phyloP scores from a whole-genome alignment of 2,113 vertebrate genomes.

The Perognathus longimembris region DNA sequence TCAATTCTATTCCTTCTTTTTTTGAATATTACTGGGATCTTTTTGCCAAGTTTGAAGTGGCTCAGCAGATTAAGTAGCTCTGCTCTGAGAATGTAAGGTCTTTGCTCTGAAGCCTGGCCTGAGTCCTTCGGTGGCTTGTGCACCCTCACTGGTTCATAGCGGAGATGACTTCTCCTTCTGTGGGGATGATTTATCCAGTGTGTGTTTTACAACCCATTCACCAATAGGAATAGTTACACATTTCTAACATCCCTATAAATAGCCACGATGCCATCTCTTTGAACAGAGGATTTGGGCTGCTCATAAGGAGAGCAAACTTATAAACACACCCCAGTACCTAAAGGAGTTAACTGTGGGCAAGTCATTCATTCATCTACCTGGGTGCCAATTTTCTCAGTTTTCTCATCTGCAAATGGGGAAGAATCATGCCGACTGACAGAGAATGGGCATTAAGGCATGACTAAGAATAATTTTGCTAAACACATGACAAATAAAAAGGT shows the following conservation, averaged over 20 bases:
- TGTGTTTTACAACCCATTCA: slow-evolving; percentile 9
- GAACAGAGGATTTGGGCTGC: background rate
- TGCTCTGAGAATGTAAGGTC: background rate
- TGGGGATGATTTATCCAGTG: background rate
- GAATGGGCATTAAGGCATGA: slow-evolving; percentile 59
- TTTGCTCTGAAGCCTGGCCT: background rate
- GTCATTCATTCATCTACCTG: background rate
- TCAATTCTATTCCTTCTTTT: background rate
- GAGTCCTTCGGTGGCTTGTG: background rate
- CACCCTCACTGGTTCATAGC: background rate
- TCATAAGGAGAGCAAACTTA: background rate
- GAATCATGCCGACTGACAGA: slow-evolving; percentile 58
- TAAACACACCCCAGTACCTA: background rate
- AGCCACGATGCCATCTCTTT: slow-evolving; percentile 36
- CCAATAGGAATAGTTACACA: background rate
- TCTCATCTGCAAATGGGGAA: slow-evolving; percentile 73
- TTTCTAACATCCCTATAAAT: background rate
- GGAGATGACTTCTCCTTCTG: background rate
- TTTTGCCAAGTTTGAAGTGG: background rate
- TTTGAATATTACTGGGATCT: slow-evolving; percentile 10
- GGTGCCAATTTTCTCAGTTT: slow-evolving; percentile 66
- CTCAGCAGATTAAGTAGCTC: background rate
- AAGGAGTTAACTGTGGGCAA: background rate
- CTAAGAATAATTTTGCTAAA: slow-evolving; percentile 74
- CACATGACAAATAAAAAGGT: slow-evolving; percentile 75